Evolutionary conservation across 2,888 invertebrate genomes (phyloP), one percentile per base, ranked within the genome.

Genomic region (Harpalus rufipes): DNA sequence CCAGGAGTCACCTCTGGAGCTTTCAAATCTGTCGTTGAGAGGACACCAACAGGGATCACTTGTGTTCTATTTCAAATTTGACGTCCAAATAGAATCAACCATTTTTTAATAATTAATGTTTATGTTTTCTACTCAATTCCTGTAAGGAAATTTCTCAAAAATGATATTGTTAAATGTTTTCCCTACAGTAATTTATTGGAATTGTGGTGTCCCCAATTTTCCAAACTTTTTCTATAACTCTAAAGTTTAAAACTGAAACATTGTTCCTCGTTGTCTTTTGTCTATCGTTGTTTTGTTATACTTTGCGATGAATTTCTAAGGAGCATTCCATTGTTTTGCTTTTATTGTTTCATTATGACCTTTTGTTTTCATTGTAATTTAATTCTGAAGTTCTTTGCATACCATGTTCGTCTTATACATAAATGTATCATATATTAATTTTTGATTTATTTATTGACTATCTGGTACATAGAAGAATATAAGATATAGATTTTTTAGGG

Each of bases 271-370:
- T 63, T 65, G 68, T 81, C 51, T 68, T 63, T 81, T 81, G 81
- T 81, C 81, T 68, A 81, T 65, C 65, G 39, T 14, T 41, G 81
- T 81, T 81, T 81, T 81, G 81, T 81, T 81, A 68, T 68, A 81
- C 81, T 81, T 81, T 81, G 68, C 81, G 68, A 81, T 81, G 81
- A 81, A 81, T 81, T 81, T 81, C 65, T 82, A 72, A 72, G 65
- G 76, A 61, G 63, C 72, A 84, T 76, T 61, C 74, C 76, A 51
- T 84, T 84, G 76, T 76, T 84, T 78, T 84, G 25, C 65, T 58
- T 84, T 79, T 84, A 84, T 84, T 84, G 84, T 84, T 84, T 65
- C 68, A 84, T 84, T 84, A 79, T 39, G 79, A 68, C 51, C 84
- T 79, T 79, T 84, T 78, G 78, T 78, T 76, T 65, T 79, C 51